A percentile compares a stretch with the other conserved stretches of the same genome.
These are phyloP conservation scores for Gobio occitaniae DNA, from an alignment of 2,797 vertebrate species.

Conservation along the genomic window DNA sequence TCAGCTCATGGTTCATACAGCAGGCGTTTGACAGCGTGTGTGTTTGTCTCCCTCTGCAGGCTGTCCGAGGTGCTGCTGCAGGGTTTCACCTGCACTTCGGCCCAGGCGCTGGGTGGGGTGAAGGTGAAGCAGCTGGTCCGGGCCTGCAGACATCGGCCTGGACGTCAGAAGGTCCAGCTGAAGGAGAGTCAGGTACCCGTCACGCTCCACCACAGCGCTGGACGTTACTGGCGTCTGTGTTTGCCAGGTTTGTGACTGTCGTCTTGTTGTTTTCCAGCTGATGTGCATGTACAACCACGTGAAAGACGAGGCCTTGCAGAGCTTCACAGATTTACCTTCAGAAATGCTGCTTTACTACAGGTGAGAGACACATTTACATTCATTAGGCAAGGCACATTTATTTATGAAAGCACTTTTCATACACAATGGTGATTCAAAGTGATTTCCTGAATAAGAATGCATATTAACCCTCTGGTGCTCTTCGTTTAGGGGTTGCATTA, in stretches of 20 bases:
- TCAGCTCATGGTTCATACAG: too few relatives aligned
- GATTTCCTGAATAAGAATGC: background rate
- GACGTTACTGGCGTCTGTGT: background rate
- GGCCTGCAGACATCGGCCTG: conserved; percentile 62
- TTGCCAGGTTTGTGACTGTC: background rate
- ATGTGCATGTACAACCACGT: conserved; percentile 75
- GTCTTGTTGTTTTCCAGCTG: conserved; percentile 61
- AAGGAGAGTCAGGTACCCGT: conserved; percentile 69
- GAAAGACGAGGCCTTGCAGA: conserved; percentile 50
- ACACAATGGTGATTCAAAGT: background rate
- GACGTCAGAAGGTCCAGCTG: conserved; percentile 65
- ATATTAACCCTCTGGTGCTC: too few relatives aligned
- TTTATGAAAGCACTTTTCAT: background rate
- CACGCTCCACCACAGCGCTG: too few relatives aligned
- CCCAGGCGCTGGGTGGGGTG: conserved; percentile 6
- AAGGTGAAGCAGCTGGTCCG: conserved; percentile 58
- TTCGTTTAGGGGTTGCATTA: too few relatives aligned
- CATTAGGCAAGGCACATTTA: background rate
- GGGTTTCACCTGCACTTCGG: conserved; percentile 71
- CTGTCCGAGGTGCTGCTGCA: conserved; percentile 69
- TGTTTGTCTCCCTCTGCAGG: conserved; percentile 55
- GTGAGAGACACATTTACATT: conserved; percentile 57
- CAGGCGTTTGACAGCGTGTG: background rate
- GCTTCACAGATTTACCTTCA: conserved; percentile 70
- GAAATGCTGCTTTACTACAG: conserved; percentile 74